These are phyloP conservation scores for Cettia cetti DNA, from an alignment of 2,113 vertebrate genomes.

Conservation along the genomic window DNA sequence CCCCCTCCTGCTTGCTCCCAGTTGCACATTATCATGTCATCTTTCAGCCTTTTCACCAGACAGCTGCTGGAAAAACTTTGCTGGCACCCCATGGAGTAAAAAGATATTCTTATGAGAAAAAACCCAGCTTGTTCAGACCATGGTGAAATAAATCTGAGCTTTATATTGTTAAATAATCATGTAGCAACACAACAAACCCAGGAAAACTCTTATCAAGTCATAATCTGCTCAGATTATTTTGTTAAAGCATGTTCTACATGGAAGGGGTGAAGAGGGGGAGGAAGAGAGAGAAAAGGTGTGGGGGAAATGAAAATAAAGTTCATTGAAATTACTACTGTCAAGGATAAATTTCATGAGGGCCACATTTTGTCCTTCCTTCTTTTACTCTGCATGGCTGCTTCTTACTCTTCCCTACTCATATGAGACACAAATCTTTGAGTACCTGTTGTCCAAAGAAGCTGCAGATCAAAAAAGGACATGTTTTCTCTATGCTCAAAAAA, in stretches of 20 bases:
- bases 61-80: neutral
- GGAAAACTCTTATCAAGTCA: neutral
- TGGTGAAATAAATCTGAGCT: neutral
- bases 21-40: neutral
- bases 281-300: neutral
- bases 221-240: neutral
- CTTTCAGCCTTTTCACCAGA: neutral
- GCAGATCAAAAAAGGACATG: neutral
- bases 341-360: neutral
- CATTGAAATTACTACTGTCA: neutral
- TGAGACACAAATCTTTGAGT: neutral
- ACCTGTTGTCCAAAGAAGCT: neutral
- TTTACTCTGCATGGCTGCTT: neutral
- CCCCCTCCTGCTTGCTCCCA: neutral
- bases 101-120: neutral
- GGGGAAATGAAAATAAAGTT: neutral
- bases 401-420: neutral
- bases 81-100: neutral
- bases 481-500: neutral
- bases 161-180: neutral
- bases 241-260: neutral
- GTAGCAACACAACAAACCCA: neutral
- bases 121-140: neutral
- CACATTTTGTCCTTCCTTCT: neutral
- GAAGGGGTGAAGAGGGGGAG: neutral